These are phyloP conservation scores for Aphodius granarius DNA, from an alignment of 2,888 invertebrate genomes.

Conservation along the genomic window DNA sequence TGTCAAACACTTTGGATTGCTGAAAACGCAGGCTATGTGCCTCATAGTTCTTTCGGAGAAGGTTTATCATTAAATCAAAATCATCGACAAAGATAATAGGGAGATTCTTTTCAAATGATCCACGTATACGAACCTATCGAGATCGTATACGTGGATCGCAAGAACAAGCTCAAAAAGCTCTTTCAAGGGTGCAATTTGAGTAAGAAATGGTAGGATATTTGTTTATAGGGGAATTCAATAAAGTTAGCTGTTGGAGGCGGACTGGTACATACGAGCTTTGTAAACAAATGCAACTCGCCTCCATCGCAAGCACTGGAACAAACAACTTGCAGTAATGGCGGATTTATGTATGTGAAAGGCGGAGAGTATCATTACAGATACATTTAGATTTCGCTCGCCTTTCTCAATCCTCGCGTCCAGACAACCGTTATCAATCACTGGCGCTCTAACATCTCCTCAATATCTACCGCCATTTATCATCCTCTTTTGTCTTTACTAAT, in stretches of 20 bases:
- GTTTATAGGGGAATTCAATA: background rate
- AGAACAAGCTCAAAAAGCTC: background rate
- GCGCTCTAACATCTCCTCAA: constrained; percentile 27
- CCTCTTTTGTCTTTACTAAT: constrained; percentile 41
- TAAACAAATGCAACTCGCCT: background rate
- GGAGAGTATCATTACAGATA: constrained; percentile 26
- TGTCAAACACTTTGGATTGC: too few species aligned
- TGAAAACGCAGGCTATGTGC: too few species aligned
- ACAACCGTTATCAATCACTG: constrained; percentile 27
- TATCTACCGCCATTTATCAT: constrained; percentile 40
- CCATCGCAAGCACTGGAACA: background rate
- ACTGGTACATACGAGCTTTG: background rate
- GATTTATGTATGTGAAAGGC: constrained; percentile 21
- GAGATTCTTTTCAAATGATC: too few species aligned
- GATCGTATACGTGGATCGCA: too few species aligned
- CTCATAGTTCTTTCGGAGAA: too few species aligned
- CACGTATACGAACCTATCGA: too few species aligned
- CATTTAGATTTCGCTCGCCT: constrained; percentile 25
- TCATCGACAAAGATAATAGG: too few species aligned
- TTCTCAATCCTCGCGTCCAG: constrained; percentile 20
- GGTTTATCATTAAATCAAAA: too few species aligned
- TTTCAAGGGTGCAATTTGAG: background rate
- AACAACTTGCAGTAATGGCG: constrained; percentile 22
- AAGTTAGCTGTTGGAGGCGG: background rate
- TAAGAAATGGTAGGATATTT: background rate